A percentile compares a stretch with the other conserved stretches of the same genome.
Evolutionary conservation across 1,140 invertebrate species (phyloP).

Genomic region (Eufriesea mexicana): DNA sequence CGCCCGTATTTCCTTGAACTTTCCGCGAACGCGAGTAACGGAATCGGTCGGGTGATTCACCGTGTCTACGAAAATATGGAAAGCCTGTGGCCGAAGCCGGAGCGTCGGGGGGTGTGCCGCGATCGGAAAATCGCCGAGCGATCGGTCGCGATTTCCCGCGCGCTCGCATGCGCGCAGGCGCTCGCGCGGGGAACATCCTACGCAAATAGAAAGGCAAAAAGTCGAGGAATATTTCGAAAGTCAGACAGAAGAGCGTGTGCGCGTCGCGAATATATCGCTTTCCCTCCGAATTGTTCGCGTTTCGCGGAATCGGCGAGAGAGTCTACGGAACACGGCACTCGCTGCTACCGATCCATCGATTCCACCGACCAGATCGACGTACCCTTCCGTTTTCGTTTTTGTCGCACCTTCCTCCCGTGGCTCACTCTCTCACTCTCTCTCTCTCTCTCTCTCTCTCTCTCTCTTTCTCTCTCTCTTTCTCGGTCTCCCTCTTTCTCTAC

Average conservation of each 20-base stretch:
- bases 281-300: conserved; percentile 32
- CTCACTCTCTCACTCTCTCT: neutral
- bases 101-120: neutral
- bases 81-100: neutral
- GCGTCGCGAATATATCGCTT: conserved; percentile 25
- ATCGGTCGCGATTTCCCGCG: neutral
- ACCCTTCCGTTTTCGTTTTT: neutral
- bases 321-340: no score
- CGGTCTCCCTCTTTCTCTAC: neutral
- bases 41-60: conserved; percentile 50
- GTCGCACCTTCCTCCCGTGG: neutral
- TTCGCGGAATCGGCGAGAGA: neutral
- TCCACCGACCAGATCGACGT: no score
- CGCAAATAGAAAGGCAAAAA: conserved; percentile 38
- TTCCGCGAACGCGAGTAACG: conserved; percentile 50
- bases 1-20: conserved; percentile 58
- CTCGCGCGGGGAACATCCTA: neutral
- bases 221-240: conserved; percentile 37
- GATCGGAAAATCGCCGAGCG: neutral
- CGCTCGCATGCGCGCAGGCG: neutral
- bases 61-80: conserved; percentile 18
- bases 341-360: no score
- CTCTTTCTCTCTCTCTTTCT: neutral
- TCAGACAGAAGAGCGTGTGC: neutral
- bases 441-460: neutral